Conservation (phyloP, 2,888 invertebrate genomes). For the Bugulina stolonifera region DNA sequence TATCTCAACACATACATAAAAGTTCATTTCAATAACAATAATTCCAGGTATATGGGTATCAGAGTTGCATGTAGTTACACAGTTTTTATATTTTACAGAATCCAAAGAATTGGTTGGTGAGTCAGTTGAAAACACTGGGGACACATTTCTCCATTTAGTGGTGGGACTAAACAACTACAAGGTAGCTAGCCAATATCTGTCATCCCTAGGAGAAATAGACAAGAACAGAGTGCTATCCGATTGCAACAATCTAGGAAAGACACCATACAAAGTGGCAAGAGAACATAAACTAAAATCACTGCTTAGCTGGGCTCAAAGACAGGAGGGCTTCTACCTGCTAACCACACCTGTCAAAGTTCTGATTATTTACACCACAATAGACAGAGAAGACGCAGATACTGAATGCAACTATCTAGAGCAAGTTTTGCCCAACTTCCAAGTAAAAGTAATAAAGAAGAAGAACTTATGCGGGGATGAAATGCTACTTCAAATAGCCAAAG, state of each 20-base stretch:
- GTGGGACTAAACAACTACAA: not conserved
- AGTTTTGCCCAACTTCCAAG: not conserved
- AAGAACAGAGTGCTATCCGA: not conserved
- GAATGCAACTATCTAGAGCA: not conserved
- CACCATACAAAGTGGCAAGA: not conserved
- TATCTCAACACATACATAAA: no score
- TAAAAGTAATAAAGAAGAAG: not conserved
- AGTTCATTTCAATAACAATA: no score
- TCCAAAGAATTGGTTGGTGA: not conserved
- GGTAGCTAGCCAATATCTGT: not conserved
- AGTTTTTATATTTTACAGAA: no score
- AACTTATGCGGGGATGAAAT: not conserved
- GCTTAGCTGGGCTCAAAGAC: not conserved
- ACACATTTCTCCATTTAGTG: not conserved
- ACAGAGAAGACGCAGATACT: not conserved
- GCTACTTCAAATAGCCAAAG: not conserved
- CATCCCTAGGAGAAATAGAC: not conserved
- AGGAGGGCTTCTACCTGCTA: slow-evolving; percentile 4
- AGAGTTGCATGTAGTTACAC: no score
- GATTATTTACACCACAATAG: not conserved
- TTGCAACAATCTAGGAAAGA: not conserved
- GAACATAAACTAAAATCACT: not conserved
- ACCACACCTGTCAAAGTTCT: not conserved
- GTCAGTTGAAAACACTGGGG: not conserved
- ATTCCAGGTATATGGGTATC: no score